Evolutionary conservation across 2,888 invertebrate genomes (phyloP).

Genomic region (Eristalis tenax): DNA sequence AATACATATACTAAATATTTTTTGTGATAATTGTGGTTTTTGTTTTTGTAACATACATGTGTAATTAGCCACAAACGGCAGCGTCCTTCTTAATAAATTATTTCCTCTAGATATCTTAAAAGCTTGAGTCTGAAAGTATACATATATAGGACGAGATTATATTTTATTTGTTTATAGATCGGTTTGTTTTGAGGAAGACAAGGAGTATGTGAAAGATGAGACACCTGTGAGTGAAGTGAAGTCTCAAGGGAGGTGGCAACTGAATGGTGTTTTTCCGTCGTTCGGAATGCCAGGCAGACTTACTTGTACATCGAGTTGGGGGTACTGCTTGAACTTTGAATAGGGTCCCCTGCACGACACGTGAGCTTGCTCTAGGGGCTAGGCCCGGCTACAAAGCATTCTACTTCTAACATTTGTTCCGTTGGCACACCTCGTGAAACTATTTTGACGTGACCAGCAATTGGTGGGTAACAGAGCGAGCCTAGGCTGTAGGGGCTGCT

Average conservation of each 20-base stretch:
- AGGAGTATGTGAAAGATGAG: background rate
- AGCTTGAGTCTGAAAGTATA: constrained; percentile 67
- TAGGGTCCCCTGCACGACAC: too few species aligned
- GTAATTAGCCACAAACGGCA: constrained; percentile 68
- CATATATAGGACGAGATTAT: constrained; percentile 54
- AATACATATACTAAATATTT: background rate
- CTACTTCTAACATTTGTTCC: too few species aligned
- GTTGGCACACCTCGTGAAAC: too few species aligned
- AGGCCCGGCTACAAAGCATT: too few species aligned
- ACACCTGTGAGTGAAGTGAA: background rate
- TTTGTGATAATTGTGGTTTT: background rate
- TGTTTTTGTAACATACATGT: constrained; percentile 68
- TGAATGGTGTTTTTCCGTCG: too few species aligned
- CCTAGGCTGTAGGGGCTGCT: too few species aligned
- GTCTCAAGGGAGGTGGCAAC: background rate
- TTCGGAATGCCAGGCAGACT: too few species aligned
- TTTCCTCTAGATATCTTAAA: constrained; percentile 61
- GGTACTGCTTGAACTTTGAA: too few species aligned
- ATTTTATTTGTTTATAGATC: constrained; percentile 7
- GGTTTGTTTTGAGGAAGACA: background rate
- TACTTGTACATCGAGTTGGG: too few species aligned
- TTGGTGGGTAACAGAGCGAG: too few species aligned
- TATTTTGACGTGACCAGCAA: too few species aligned
- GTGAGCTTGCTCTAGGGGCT: too few species aligned
- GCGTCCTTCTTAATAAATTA: constrained; percentile 65